Percentiles rank a stretch among this genome's conserved stretches.
Evolutionary conservation across 1,140 invertebrate genomes (phyloP).

Genomic region (Adelges cooleyi): DNA sequence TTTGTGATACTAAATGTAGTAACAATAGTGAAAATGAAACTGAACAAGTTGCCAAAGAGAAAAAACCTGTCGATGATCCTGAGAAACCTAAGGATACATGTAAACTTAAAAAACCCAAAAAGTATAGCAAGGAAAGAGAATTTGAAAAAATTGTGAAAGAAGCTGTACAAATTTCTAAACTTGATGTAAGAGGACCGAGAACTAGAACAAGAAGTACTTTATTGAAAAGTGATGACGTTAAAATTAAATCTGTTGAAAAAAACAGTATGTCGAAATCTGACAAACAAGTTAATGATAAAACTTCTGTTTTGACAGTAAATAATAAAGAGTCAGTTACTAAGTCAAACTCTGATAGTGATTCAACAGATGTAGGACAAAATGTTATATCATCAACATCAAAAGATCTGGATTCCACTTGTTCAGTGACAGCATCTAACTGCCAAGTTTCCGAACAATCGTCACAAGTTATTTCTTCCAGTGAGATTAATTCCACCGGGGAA

Average conservation of each 20-base stretch:
- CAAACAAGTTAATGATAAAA: background rate
- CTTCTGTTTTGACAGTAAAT: background rate
- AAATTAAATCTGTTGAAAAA: background rate
- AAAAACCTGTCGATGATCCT: background rate
- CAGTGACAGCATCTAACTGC: too few species aligned
- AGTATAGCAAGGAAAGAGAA: constrained; percentile 12
- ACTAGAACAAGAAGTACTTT: background rate
- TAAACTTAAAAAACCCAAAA: constrained; percentile 7
- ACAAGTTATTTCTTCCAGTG: constrained; percentile 2
- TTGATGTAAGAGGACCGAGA: background rate
- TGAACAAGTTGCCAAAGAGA: background rate
- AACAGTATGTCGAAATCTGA: background rate
- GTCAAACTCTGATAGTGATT: background rate
- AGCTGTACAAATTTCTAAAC: background rate
- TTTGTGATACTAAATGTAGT: too few species aligned
- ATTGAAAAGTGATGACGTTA: background rate
- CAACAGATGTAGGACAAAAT: background rate
- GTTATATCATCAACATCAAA: constrained; percentile 10
- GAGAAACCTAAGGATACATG: too few species aligned
- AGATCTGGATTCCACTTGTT: background rate
- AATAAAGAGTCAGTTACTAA: background rate
- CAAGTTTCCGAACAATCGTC: background rate
- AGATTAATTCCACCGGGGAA: constrained; percentile 4
- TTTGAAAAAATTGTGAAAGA: constrained; percentile 23
- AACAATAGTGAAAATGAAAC: background rate